phyloP scores from a whole-genome alignment of 2,888 invertebrate species.

The Nemoura dubitans region DNA sequence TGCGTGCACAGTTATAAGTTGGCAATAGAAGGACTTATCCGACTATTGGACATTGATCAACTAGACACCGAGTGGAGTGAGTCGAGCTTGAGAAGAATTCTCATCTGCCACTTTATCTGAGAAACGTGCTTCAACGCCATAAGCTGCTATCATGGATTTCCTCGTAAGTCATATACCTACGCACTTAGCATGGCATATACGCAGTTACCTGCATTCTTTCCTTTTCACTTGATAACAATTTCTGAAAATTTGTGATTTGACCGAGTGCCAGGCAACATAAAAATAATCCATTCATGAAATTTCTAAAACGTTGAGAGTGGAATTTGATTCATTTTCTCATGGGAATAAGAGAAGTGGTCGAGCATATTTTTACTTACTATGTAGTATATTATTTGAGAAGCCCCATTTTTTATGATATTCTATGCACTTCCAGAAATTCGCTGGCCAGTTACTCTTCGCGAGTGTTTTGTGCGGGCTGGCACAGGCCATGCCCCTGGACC shows the following conservation, averaged over 20 bases:
- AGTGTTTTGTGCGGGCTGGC: background rate
- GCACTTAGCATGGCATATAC: background rate
- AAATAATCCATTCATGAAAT: background rate
- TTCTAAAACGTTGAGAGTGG: background rate
- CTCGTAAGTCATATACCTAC: background rate
- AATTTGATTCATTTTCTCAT: background rate
- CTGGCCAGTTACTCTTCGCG: background rate
- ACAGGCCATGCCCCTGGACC: background rate
- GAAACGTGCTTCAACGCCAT: background rate
- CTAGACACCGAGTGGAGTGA: background rate
- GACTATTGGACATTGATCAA: background rate
- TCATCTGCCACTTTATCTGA: background rate
- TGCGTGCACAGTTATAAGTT: background rate
- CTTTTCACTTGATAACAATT: background rate
- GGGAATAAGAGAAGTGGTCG: background rate
- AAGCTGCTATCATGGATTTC: background rate
- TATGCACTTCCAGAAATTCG: background rate
- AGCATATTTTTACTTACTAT: too few relatives aligned
- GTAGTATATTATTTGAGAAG: too few relatives aligned
- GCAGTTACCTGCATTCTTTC: background rate
- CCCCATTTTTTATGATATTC: too few relatives aligned
- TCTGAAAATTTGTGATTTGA: background rate
- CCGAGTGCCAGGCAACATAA: background rate
- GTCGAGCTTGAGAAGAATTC: background rate
- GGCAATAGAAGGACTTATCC: background rate